phyloP scores from a whole-genome alignment of 2,113 vertebrate genomes.

The Sinocyclocheilus maitianheensis region DNA sequence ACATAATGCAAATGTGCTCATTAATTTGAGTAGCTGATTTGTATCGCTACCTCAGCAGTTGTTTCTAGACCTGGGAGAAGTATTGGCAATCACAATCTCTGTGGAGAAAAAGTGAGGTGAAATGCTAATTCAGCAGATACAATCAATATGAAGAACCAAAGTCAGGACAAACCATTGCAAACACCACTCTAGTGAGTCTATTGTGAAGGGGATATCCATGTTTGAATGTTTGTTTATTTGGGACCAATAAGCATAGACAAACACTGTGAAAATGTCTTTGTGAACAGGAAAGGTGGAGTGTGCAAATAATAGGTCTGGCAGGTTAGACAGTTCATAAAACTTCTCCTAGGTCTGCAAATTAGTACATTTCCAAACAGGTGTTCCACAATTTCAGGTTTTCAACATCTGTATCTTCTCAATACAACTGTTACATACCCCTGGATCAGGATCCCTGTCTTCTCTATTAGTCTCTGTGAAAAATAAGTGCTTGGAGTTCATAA shows the following conservation, averaged over 20 bases:
- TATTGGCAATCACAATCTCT: slow-evolving; percentile 73
- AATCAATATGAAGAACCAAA: slow-evolving; percentile 66
- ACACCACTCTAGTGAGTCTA: not conserved
- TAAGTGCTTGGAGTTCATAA: not conserved
- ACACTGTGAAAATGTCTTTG: not conserved
- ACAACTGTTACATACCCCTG: not conserved
- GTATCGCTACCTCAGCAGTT: slow-evolving; percentile 68
- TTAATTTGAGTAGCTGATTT: slow-evolving; percentile 69
- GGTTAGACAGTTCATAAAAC: not conserved
- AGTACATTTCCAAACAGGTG: not conserved
- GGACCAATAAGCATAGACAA: not conserved
- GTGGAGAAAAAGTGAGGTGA: slow-evolving; percentile 71
- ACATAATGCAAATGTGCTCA: slow-evolving; percentile 71
- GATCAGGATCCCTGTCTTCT: slow-evolving; percentile 4
- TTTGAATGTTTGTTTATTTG: slow-evolving; percentile 6
- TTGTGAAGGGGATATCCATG: slow-evolving; percentile 14
- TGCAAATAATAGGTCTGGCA: not conserved
- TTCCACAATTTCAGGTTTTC: not conserved
- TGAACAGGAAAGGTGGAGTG: not conserved
- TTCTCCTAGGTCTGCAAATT: not conserved
- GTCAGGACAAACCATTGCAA: slow-evolving; percentile 49
- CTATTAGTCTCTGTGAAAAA: slow-evolving; percentile 32
- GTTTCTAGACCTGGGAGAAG: slow-evolving; percentile 62
- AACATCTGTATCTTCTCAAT: not conserved
- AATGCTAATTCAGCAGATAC: slow-evolving; percentile 72